Base-by-base conservation (phyloP, 2,888 invertebrate species). In the Luperina testacea region DNA sequence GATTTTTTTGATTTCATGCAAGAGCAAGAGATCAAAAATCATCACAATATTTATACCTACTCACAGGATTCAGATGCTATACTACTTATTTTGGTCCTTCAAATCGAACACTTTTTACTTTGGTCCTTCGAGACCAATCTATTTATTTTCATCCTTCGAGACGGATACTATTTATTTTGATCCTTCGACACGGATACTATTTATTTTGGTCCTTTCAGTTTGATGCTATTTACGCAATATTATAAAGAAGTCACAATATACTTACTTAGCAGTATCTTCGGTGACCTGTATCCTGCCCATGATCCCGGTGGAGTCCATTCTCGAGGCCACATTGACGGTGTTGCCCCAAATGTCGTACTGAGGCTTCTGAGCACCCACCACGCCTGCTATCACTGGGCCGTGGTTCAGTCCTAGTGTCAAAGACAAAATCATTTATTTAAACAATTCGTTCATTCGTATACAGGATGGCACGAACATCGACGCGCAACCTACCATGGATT, bases 281-380 rank as follows among this genome's bases (percentile, higher is more conserved):
- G 97, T 97, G 93, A 98, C 98, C 94, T 99, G 99, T 84, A 99
- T 98, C 79, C 97, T 97, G 38, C 98, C 99, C 97, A 99, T 98
- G 83, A 98, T 97, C 0, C 99, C 99, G 83, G 99, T 99, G 84
- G 99, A 99, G 95, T 99, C 99, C 99, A 99, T 99, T 72, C 99
- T 97, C 9, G 99, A 99, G 1, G 99, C 99, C 20, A 99, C 99
- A 93, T 99, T 99, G 27, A 99, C 99, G 0, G 99, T 99, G 95
- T 99, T 99, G 24, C 99, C 99, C 99, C 99, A 99, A 90, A 99
- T 99, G 93, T 99, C 99, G 95, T 99, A 99, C 95, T 99, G 99
- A 0, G 99, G 99, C 93, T 99, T 99, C 94, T 99, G 99, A 0
- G 99, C 99, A 0, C 99, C 99, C 45, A 99, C 99, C 32, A 99